phyloP scores from a whole-genome alignment of 2,888 invertebrate species.

The Agapostemon virescens region DNA sequence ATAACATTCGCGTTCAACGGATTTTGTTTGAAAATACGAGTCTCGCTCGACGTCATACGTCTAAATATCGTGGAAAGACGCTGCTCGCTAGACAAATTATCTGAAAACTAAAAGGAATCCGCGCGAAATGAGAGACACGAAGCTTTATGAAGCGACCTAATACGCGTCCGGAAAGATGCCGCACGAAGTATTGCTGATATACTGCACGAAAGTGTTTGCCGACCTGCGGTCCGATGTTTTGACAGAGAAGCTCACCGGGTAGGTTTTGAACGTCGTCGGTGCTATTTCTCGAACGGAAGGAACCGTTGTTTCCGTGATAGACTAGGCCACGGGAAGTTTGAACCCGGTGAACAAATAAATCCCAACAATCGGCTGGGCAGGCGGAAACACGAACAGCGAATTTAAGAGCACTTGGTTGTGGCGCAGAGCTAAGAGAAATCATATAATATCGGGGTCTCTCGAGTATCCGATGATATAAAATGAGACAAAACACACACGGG shows the following conservation, averaged over 20 bases:
- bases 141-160: neutral
- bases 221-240: neutral
- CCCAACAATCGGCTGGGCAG: constrained; percentile 58
- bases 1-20: no score
- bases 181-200: neutral
- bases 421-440: constrained; percentile 66
- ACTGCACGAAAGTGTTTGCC: neutral
- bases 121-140: no score
- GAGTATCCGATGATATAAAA: constrained; percentile 73
- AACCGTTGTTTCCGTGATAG: neutral
- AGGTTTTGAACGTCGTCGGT: neutral
- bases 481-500: constrained; percentile 73
- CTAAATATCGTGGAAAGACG: no score
- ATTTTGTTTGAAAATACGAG: no score
- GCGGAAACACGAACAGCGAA: constrained; percentile 45
- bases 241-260: neutral
- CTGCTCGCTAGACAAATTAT: no score
- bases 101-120: no score
- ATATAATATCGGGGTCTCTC: constrained; percentile 72
- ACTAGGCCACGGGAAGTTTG: neutral
- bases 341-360: constrained; percentile 39
- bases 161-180: neutral
- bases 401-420: constrained; percentile 35
- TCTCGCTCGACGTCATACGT: no score
- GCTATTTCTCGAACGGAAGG: constrained; percentile 12